phyloP scores from a whole-genome alignment of 2,888 invertebrate species.

The Ophioninae sp. region DNA sequence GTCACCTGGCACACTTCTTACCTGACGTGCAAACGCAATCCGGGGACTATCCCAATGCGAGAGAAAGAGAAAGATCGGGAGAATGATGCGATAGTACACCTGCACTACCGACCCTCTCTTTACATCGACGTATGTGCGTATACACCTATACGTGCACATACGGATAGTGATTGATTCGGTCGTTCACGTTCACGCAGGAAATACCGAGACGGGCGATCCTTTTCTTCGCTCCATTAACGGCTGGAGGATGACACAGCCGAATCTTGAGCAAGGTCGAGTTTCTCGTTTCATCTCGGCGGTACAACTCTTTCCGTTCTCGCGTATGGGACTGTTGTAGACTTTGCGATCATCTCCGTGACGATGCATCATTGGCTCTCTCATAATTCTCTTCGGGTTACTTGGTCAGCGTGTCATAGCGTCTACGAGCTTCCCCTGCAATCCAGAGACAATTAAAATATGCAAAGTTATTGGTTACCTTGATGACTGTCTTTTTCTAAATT shows the following conservation, averaged over 20 bases:
- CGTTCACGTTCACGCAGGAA: conserved; percentile 63
- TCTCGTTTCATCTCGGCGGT: conserved; percentile 77
- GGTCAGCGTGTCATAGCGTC: conserved; percentile 71
- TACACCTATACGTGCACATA: conserved; percentile 30
- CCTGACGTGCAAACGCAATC: conserved; percentile 57
- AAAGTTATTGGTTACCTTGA: not conserved
- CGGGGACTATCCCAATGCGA: conserved; percentile 55
- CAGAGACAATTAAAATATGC: conserved; percentile 36
- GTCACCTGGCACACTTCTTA: conserved; percentile 73
- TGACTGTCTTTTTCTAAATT: not conserved
- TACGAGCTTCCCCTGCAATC: conserved; percentile 64
- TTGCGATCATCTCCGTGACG: conserved; percentile 61
- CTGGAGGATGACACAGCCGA: conserved; percentile 80
- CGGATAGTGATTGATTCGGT: conserved; percentile 76
- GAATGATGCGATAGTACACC: conserved; percentile 73
- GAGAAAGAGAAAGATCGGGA: conserved; percentile 40
- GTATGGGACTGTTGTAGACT: conserved; percentile 62
- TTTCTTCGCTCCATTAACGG: conserved; percentile 75
- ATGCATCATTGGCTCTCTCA: conserved; percentile 69
- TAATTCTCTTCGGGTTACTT: conserved; percentile 72
- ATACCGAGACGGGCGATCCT: conserved; percentile 58
- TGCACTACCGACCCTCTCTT: conserved; percentile 71
- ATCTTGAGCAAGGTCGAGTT: conserved; percentile 76
- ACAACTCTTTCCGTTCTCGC: conserved; percentile 74
- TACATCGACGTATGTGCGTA: not conserved